Evolutionary conservation across 1,140 invertebrate genomes (phyloP), one percentile per base, ranked within the genome.

Genomic region (Nylanderia fulva): DNA sequence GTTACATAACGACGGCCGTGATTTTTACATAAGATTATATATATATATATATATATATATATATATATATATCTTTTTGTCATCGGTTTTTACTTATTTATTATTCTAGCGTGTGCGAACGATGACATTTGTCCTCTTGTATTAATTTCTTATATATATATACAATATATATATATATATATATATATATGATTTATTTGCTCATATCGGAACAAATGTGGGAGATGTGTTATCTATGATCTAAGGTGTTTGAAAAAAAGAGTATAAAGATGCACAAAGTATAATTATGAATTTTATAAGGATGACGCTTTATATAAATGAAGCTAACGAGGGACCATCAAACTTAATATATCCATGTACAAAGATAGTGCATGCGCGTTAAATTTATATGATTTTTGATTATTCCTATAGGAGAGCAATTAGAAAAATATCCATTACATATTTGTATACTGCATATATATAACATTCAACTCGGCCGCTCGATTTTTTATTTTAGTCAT

Each of bases 201-300:
- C 72, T 88, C 72, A 61, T n/a, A n/a, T 18, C 15, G 3, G 42
- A 45, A 79, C 42, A 69, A 1, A 3, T 33, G 29, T 33, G n/a
- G 24, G 48, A 45, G 21, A 58, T 3, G 29, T 48, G n/a, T 69
- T 69, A 27, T 69, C 18, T 58, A 29, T n/a, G 18, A 48, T 72
- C 77, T 82, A 72, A 71, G 54, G 77, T 82, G 77, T 82, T 72
- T 82, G 66, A 72, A 72, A 58, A 48, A 58, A 82, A 71, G 63
- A 82, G 77, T 36, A 52, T 58, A 72, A 72, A 56, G 33, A 24
- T 56, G 24, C 52, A 45, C 2, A 42, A 45, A 56, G 24, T 33
- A 24, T 52, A 29, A 42, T 69, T 8, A 39, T 52, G 13, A 72
- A 72, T 39, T 60, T 82, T 21, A 18, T 45, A 24, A 58, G 39